Evolutionary conservation across 2,888 invertebrate species (phyloP), one percentile per base, ranked within the genome.

Genomic region (Acronicta aceris): DNA sequence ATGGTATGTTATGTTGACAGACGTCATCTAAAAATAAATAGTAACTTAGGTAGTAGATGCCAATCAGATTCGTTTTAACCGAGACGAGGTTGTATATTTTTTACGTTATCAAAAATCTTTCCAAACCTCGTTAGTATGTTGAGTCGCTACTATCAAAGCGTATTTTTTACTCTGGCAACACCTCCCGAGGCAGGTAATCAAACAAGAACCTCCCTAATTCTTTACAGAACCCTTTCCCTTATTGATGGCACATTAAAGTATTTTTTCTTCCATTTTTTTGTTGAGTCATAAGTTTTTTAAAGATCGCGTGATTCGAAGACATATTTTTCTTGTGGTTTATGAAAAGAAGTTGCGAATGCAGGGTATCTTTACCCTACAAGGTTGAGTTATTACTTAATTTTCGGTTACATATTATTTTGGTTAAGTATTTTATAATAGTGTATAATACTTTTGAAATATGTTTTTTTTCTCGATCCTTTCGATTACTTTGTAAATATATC

Each of bases 181-280:
- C 60, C 65, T 53, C 59, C 75, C 12, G 68, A 65, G 67, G 73
- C 78, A 59, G 65, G 60, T 65, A 60, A 67, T 72, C 69, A 76
- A 72, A 59, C 38, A 76, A 64, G 46, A 65, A 41, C 59, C 60
- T 59, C 62, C 59, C 71, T 71, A 63, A 74, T 63, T 54, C 38
- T 27, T 36, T 61, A 51, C 66, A 57, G 55, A 58, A 53, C 55
- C 72, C 50, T 71, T 68, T 57, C 66, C 47, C 30, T 40, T 65
- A 62, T 72, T 75, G 65, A 65, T 13, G 65, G 45, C 13, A n/a
- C 43, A 65, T 74, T 75, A 71, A 43, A 64, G 38, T 16, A 40
- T 51, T 67, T 64, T 75, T 67, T 73, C 43, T 0, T 15, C 42
- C 21, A 45, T 49, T 62, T 68, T 68, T 16, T 43, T 38, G 48